Conservation (phyloP, 1,140 invertebrate genomes). For the Chionoecetes opilio region DNA sequence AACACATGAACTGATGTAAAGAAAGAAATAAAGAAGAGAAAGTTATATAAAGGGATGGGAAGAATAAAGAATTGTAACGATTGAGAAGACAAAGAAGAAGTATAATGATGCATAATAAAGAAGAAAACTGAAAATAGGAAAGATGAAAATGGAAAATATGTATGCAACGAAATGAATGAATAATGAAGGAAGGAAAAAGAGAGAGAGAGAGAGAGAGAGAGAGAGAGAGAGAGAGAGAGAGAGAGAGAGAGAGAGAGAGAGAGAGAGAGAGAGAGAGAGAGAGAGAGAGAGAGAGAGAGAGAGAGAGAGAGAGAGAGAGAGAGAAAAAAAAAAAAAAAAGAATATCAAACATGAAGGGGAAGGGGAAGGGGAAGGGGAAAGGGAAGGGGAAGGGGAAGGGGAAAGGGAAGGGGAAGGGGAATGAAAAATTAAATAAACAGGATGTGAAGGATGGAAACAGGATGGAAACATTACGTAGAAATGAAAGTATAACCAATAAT, state of each 20-base stretch:
- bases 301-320: not conserved
- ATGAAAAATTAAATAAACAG: no score
- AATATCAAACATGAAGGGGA: not conserved
- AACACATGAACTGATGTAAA: no score
- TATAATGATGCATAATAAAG: not conserved
- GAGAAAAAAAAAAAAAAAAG: not conserved
- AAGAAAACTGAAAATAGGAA: not conserved
- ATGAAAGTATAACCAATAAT: no score
- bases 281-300: not conserved
- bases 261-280: not conserved
- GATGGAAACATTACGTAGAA: no score
- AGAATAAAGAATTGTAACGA: not conserved
- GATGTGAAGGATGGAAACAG: no score
- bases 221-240: not conserved
- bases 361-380: not conserved
- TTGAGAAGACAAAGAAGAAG: not conserved
- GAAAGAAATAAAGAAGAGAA: not conserved
- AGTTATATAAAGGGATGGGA: not conserved
- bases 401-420: no score
- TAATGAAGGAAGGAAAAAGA: not conserved
- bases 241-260: no score
- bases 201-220: not conserved
- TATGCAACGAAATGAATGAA: not conserved
- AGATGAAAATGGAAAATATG: no score
- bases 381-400: no score